Conservation (phyloP, 2,113 vertebrate species). For the Mus pahari region DNA sequence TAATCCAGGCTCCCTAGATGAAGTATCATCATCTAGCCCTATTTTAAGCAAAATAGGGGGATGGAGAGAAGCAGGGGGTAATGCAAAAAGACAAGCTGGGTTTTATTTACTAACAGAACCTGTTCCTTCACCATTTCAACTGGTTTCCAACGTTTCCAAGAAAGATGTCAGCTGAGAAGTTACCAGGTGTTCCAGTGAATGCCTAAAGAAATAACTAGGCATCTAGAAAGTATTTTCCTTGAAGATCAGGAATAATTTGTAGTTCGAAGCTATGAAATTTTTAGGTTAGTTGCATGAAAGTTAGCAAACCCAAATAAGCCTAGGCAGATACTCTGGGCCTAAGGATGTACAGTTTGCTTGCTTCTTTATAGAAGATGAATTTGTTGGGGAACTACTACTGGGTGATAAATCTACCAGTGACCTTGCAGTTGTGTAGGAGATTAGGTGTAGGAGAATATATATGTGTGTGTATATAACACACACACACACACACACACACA, state of each 20-base stretch:
- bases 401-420: background rate
- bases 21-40: background rate
- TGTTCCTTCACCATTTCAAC: constrained; percentile 28
- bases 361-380: background rate
- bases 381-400: background rate
- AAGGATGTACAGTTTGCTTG: background rate
- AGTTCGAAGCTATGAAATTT: constrained; percentile 6
- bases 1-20: background rate
- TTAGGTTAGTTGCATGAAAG: constrained; percentile 4
- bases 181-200: background rate
- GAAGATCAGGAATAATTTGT: background rate
- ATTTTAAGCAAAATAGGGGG: constrained; percentile 32
- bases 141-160: background rate
- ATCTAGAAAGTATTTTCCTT: constrained; percentile 22
- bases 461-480: no score
- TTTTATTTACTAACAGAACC: background rate
- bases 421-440: background rate
- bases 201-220: background rate
- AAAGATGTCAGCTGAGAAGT: constrained; percentile 37
- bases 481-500: background rate
- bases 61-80: background rate
- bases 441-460: background rate
- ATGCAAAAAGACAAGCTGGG: background rate
- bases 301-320: constrained; percentile 21
- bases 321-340: background rate